Evolutionary conservation across 2,888 invertebrate genomes (phyloP), one percentile per base, ranked within the genome.

Genomic region (Yponomeuta sedellus): DNA sequence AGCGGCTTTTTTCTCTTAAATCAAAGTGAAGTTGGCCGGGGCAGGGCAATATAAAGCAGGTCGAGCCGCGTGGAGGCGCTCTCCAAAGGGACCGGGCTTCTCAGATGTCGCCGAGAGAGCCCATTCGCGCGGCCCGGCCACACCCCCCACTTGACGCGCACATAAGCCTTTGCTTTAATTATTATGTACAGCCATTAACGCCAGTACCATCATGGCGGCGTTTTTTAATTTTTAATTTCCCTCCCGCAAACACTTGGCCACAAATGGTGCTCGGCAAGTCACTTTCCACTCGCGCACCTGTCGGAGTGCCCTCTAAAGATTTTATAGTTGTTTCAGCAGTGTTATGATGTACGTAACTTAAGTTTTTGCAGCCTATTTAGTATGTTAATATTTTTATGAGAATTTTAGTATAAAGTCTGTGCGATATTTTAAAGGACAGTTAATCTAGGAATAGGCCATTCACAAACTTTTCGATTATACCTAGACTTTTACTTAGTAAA

Each of bases 111-210:
- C 83, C 74, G 77, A 76, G 80, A 85, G 89, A 86, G 89, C 88
- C 88, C 85, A 88, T 90, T 90, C 90, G 90, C 83, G 85, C 81
- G 80, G 73, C 82, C 79, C 80, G 84, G 85, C 91, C 91, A 88
- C 91, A 83, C 90, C 91, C 91, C 86, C 90, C 87, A 88, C 90
- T 90, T 84, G 81, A 86, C 84, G 78, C 80, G 83, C 88, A 91
- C 85, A 90, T 91, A 90, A 88, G 88, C 89, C 83, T 81, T 82
- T 85, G 86, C 88, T 88, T 88, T 91, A 90, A 89, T 89, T 88
- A 90, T 90, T 90, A 91, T 91, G 89, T 90, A 90, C 88, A 86
- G 85, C 88, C 85, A 89, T 91, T 90, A 89, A 87, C 88, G 86
- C 86, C 83, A 85, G 82, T 77, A 82, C 83, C 88, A 85, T 87